Percentiles rank a stretch among this genome's conserved stretches.
Evolutionary conservation across 2,797 vertebrate genomes (phyloP).

Genomic region (Epinephelus malabaricus): DNA sequence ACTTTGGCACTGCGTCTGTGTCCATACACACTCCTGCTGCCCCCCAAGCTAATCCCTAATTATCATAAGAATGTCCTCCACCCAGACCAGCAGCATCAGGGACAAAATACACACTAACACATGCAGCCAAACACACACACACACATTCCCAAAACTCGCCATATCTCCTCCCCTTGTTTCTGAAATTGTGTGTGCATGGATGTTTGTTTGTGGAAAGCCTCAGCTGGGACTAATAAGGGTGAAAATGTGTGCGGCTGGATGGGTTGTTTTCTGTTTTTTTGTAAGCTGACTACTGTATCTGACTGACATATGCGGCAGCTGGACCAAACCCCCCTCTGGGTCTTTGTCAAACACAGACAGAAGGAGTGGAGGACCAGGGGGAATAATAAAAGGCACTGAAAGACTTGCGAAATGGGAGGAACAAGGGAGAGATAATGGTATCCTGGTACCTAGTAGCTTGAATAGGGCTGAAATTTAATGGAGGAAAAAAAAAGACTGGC

Average conservation of each 20-base stretch:
- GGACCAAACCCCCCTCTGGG: conserved; percentile 58
- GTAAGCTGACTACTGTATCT: conserved; percentile 54
- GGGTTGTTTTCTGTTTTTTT: conserved; percentile 29
- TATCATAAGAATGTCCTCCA: conserved; percentile 52
- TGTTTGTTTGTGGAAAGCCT: conserved; percentile 36
- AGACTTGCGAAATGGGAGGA: conserved; percentile 37
- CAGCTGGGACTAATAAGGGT: conserved; percentile 42
- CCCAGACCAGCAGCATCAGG: conserved; percentile 35
- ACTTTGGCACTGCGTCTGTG: conserved; percentile 21
- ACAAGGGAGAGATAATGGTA: conserved; percentile 48
- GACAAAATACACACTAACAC: conserved; percentile 30
- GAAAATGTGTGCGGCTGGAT: conserved; percentile 12
- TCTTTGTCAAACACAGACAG: conserved; percentile 64
- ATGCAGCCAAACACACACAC: neutral
- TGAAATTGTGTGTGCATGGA: conserved; percentile 34
- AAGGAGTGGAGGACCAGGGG: conserved; percentile 43
- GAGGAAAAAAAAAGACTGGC: conserved; percentile 5
- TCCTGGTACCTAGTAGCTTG: conserved; percentile 49
- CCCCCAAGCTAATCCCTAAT: conserved; percentile 37
- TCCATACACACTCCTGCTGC: conserved; percentile 18
- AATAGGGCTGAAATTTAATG: conserved; percentile 53
- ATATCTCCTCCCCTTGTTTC: conserved; percentile 15
- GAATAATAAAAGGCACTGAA: conserved; percentile 67
- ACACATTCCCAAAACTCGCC: conserved; percentile 45
- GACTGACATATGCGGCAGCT: conserved; percentile 65